Base-by-base conservation (phyloP, 2,888 invertebrate genomes). In the Sturmia bella region DNA sequence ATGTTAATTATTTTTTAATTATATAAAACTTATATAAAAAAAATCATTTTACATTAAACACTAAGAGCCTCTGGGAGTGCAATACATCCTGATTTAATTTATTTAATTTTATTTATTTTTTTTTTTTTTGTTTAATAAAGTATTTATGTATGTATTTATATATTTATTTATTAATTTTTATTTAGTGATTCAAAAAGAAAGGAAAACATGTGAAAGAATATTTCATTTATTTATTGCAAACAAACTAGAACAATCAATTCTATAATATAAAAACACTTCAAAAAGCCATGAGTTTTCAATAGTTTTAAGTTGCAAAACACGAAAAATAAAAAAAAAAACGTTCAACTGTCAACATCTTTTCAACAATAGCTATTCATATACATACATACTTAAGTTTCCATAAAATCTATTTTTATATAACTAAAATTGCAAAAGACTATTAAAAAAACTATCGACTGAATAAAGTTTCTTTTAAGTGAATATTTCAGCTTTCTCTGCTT, bases 1-100 rank as follows among this genome's bases (percentile, higher is more conserved):
- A 59, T 32, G 50, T 59, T 68, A 66, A 48, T 64, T 24, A 63
- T 52, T 19, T 54, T n/a, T 52, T 13, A 39, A 56, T 37, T 45
- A 43, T 61, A 74, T 52, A 24, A 64, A 11, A 39, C 21, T 39
- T 21, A 52, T 72, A 45, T 57, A 70, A 27, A 48, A n/a, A 63
- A 17, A 66, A 43, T 70, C 66, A 50, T 32, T 39, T 19, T 57
- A 17, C 48, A n/a, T 72, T 56, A 24, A 50, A 66, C 39, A 79
- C 69, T 72, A 70, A 69, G 56, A 79, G 78, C 82, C 82, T 82
- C 82, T 82, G 79, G 84, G 83, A 82, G 84, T 84, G 84, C 84
- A 84, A 84, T 75, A 83, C 77, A 83, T 83, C 83, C 83, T 84
- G 80, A 73, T 76, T 79, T 79, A 76, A 73, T 83, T 83, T 76